Evolutionary conservation across 2,113 vertebrate genomes (phyloP).

Genomic region (Melanerpes aurifrons): DNA sequence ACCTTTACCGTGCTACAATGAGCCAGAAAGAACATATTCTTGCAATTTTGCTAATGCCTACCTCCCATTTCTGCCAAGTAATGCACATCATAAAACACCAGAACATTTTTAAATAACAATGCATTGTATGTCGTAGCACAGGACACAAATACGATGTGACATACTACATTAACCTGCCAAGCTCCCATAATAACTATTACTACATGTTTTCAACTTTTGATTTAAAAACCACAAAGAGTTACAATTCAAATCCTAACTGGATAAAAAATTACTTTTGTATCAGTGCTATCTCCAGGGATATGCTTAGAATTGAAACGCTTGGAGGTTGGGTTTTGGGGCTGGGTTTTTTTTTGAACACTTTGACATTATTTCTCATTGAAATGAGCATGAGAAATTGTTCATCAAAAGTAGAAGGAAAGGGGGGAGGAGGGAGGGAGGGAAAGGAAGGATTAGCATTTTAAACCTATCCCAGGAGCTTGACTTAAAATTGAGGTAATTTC

Average conservation of each 20-base stretch:
- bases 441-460: slow-evolving; percentile 55
- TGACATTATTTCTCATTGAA: slow-evolving; percentile 71
- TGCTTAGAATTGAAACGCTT: slow-evolving; percentile 65
- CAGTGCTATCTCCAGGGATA: slow-evolving; percentile 43
- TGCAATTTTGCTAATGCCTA: background rate
- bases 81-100: background rate
- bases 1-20: background rate
- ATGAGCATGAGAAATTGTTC: slow-evolving; percentile 71
- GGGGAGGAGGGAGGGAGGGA: too few relatives aligned
- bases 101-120: background rate
- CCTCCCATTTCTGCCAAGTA: background rate
- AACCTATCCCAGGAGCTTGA: slow-evolving; percentile 47
- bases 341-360: slow-evolving; percentile 52
- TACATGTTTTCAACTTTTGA: slow-evolving; percentile 20
- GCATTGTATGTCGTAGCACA: background rate
- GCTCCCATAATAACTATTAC: slow-evolving; percentile 21
- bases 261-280: slow-evolving; percentile 72
- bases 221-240: slow-evolving; percentile 51
- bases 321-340: background rate
- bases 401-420: slow-evolving; percentile 11
- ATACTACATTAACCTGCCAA: slow-evolving; percentile 47
- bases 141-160: slow-evolving; percentile 43
- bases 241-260: slow-evolving; percentile 52
- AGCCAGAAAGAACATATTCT: background rate
- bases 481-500: slow-evolving; percentile 68